Percentiles rank a stretch among this genome's conserved stretches.
Conservation (phyloP, 64 coral and sea anemone species). For the Porites australiensis region DNA sequence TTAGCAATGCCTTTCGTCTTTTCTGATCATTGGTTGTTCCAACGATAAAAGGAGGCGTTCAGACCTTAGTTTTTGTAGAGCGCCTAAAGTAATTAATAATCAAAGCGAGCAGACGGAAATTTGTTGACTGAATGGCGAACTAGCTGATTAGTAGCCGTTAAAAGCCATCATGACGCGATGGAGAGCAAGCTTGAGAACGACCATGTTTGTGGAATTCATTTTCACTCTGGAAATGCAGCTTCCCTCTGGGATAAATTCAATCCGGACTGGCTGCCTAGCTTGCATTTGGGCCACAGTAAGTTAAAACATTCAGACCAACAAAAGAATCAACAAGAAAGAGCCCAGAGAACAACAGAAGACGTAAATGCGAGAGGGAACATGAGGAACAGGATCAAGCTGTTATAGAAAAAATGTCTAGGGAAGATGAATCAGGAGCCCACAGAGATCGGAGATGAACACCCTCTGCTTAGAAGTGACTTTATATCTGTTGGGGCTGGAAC, state of each 20-base stretch:
- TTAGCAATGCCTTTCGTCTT: constrained; percentile 57
- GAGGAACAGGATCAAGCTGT: not conserved
- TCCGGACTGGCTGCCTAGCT: constrained; percentile 50
- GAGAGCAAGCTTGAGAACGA: constrained; percentile 58
- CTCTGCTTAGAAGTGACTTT: too few species aligned
- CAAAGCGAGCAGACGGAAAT: constrained; percentile 63
- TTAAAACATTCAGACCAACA: not conserved
- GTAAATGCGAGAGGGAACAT: constrained; percentile 40
- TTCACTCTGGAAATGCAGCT: constrained; percentile 68
- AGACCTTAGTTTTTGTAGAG: constrained; percentile 54
- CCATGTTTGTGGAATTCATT: constrained; percentile 52
- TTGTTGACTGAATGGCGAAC: constrained; percentile 61
- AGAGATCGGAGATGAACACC: not conserved
- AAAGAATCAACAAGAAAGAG: constrained; percentile 32
- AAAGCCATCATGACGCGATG: constrained; percentile 50
- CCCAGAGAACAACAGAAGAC: constrained; percentile 44
- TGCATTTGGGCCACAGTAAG: constrained; percentile 67
- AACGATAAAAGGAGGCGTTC: constrained; percentile 43
- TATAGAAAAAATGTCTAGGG: not conserved
- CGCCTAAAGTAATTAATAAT: constrained; percentile 57
- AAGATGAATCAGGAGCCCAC: not conserved
- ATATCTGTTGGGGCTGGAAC: too few species aligned
- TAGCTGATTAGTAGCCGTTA: constrained; percentile 29
- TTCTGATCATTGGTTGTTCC: constrained; percentile 61
- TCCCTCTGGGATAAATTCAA: constrained; percentile 56